Percentiles rank a stretch among this genome's conserved stretches.
phyloP scores from a whole-genome alignment of 2,797 vertebrate genomes.

The Gephyroberyx darwinii region DNA sequence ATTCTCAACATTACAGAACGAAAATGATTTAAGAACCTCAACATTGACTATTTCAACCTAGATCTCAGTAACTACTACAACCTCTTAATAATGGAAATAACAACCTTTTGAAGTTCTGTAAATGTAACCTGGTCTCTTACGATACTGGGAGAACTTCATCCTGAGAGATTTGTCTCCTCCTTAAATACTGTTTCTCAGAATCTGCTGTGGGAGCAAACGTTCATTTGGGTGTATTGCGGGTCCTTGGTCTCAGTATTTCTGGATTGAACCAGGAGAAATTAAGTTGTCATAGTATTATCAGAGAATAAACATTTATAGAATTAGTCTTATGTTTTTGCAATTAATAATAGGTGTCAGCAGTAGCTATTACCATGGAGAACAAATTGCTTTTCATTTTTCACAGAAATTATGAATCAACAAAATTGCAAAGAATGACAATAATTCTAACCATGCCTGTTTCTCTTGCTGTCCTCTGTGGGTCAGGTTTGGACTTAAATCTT shows the following conservation, averaged over 20 bases:
- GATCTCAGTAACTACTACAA: constrained; percentile 35
- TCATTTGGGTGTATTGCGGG: not conserved
- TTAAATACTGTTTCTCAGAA: not conserved
- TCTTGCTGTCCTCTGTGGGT: constrained; percentile 15
- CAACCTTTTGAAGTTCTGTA: not conserved
- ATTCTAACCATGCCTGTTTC: constrained; percentile 50
- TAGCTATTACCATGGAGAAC: not conserved
- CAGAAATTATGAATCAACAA: constrained; percentile 22
- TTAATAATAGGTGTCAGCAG: constrained; percentile 21
- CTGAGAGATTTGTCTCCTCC: not conserved
- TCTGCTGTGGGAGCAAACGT: no score
- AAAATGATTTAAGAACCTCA: not conserved
- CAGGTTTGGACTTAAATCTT: constrained; percentile 54
- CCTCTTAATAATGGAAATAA: constrained; percentile 18
- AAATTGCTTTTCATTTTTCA: constrained; percentile 32
- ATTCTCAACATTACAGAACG: constrained; percentile 19
- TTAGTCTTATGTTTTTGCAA: not conserved
- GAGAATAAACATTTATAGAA: not conserved
- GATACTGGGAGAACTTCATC: not conserved
- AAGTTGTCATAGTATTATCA: constrained; percentile 21
- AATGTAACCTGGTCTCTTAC: not conserved
- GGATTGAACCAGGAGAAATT: constrained; percentile 20
- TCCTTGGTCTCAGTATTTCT: not conserved
- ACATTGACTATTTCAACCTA: constrained; percentile 30
- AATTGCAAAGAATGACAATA: constrained; percentile 48